Evolutionary conservation across 2,888 invertebrate genomes (phyloP), one percentile per base, ranked within the genome.

Genomic region (Diaperis boleti): DNA sequence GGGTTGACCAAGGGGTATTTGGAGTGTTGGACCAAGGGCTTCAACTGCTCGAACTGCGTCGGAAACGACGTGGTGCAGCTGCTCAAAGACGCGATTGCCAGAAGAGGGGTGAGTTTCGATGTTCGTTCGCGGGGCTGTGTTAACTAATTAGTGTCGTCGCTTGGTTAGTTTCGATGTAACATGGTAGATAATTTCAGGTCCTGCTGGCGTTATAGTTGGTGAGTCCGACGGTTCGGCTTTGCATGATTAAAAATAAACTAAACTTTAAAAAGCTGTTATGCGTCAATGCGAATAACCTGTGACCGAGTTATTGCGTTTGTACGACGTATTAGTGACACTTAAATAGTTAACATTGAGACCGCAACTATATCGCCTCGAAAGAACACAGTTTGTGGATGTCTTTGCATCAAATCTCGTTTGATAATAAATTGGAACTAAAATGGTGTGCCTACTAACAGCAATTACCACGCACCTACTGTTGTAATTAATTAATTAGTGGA

Each of bases 1-100:
- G 95, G 96, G 0, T 86, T 98, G 11, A 95, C 94, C 4, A 89
- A 90, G 75, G 96, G 96, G 14, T 81, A 90, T 29, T 85, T 98
- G 45, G 92, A 92, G 72, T 87, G 91, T 44, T 98, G 98, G 98
- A 98, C 98, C 7, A 98, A 98, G 83, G 96, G 96, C 3, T 98
- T 98, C 83, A 92, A 92, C 69, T 96, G 96, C 81, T 89, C 89
- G 15, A 96, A 94, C 3, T 96, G 96, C 3, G 93, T 95, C 44
- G 91, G 91, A 4, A 87, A 95, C 77, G 96, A 98, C 79, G 96
- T 98, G 11, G 97, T 96, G 1, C 88, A 88, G 72, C 85, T 96
- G 64, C 86, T 98, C 1, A 91, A 94, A 78, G 92, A 92, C 62
- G 95, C 98, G n/a, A 92, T 98, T 63, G 88, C 87, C 5, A 86